Conservation (phyloP, 2,113 vertebrate genomes). For the Pseudopodoces humilis region DNA sequence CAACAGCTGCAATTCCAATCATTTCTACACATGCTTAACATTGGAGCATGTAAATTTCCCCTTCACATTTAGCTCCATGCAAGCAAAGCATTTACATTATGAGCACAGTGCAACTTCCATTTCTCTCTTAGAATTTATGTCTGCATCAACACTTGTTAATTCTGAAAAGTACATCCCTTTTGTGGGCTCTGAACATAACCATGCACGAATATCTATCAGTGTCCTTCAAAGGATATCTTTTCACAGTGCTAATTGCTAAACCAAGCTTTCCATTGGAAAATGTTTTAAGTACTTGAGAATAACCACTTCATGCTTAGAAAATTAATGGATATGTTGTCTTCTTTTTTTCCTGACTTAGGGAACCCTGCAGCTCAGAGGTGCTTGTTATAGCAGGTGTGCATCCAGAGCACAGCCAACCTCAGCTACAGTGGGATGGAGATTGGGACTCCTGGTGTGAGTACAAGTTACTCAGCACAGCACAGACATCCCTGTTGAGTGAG, state of each 20-base stretch:
- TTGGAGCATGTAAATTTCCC: not conserved
- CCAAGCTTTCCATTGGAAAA: not conserved
- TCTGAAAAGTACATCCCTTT: not conserved
- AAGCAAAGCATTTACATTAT: not conserved
- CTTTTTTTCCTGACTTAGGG: not conserved
- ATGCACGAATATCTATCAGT: not conserved
- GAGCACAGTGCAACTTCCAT: not conserved
- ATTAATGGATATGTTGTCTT: not conserved
- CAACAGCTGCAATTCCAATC: not conserved
- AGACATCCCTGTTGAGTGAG: rapidly evolving
- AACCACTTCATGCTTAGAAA: not conserved
- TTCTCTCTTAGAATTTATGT: not conserved
- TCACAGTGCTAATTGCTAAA: conserved; percentile 11
- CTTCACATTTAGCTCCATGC: not conserved
- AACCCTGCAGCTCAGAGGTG: not conserved
- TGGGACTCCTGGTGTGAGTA: not conserved
- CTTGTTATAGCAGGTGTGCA: not conserved
- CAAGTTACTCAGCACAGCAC: not conserved
- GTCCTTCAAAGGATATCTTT: conserved; percentile 31
- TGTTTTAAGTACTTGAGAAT: not conserved
- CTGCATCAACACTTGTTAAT: not conserved
- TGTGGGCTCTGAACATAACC: not conserved
- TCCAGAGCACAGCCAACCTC: not conserved
- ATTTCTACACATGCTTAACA: not conserved
- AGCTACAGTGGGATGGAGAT: not conserved